These are phyloP conservation scores for Ligdia adustata DNA, from an alignment of 2,888 invertebrate genomes.

Conservation along the genomic window DNA sequence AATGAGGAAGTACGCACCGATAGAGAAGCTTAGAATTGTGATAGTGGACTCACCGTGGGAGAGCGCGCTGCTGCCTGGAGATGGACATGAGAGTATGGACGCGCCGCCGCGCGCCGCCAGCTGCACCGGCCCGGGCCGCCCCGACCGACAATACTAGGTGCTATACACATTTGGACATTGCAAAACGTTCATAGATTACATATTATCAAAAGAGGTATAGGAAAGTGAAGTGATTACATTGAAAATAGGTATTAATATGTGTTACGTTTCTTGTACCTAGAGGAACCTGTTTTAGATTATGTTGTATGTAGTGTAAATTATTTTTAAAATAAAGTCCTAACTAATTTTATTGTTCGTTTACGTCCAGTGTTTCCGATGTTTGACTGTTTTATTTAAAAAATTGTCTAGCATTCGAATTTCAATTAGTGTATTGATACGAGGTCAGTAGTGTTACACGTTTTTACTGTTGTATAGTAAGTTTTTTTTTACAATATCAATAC, in stretches of 20 bases:
- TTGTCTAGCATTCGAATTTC: conserved; percentile 70
- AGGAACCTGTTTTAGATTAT: conserved; percentile 71
- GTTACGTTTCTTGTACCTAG: conserved; percentile 73
- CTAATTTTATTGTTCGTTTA: conserved; percentile 73
- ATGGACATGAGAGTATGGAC: conserved; percentile 70
- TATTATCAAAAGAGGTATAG: conserved; percentile 69
- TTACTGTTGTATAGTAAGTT: conserved; percentile 64
- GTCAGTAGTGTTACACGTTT: conserved; percentile 72
- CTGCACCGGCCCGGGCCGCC: conserved; percentile 45
- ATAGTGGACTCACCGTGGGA: conserved; percentile 68
- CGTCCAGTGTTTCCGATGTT: conserved; percentile 76
- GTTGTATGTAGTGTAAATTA: conserved; percentile 79
- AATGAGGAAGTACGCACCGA: conserved; percentile 78
- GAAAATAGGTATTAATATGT: conserved; percentile 73
- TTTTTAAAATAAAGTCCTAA: conserved; percentile 65
- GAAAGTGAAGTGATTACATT: conserved; percentile 66
- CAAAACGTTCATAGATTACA: conserved; percentile 74
- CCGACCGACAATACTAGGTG: conserved; percentile 84
- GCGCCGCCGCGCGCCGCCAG: conserved; percentile 52
- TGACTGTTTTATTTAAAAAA: conserved; percentile 60
- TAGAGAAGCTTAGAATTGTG: conserved; percentile 81
- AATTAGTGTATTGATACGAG: conserved; percentile 77
- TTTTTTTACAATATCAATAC: conserved; percentile 54
- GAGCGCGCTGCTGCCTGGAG: no score
- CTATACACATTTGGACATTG: conserved; percentile 78